Percentiles rank a stretch among this genome's conserved stretches.
phyloP scores from a whole-genome alignment of 2,113 vertebrate genomes.

The Syrrhaptes paradoxus region DNA sequence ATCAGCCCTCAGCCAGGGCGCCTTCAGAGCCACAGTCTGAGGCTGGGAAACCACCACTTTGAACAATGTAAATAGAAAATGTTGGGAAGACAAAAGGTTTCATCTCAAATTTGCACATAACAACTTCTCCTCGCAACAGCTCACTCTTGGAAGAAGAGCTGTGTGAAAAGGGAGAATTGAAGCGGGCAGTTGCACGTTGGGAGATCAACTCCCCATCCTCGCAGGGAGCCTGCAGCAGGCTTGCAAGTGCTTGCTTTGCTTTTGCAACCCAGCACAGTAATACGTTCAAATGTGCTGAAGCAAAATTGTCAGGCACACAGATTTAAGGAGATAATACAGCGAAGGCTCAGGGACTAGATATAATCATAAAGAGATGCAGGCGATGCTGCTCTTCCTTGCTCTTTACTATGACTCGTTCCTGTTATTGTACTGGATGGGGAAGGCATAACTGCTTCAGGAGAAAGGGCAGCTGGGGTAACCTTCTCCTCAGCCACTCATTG shows the following conservation, averaged over 20 bases:
- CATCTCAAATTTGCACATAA: neutral
- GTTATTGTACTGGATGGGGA: neutral
- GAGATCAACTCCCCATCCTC: neutral
- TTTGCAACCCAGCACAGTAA: neutral
- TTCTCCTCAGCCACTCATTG: neutral
- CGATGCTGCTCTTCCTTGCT: neutral
- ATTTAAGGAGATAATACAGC: conserved; percentile 26
- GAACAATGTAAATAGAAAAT: neutral
- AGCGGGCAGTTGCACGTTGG: rapidly evolving
- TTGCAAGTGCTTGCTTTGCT: neutral
- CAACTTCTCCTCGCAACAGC: neutral
- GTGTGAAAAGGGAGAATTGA: neutral
- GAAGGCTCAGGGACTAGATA: neutral
- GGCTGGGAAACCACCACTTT: neutral
- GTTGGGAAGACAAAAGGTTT: neutral
- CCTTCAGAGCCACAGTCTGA: neutral
- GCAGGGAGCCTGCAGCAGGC: neutral
- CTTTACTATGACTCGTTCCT: neutral
- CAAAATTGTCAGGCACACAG: neutral
- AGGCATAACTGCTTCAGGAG: neutral
- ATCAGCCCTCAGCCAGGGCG: neutral
- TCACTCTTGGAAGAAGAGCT: neutral
- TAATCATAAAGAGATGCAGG: neutral
- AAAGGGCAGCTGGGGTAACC: too few relatives aligned
- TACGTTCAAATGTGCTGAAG: neutral